phyloP scores from a whole-genome alignment of 2,113 vertebrate species.

The Monarcha castaneiventris region DNA sequence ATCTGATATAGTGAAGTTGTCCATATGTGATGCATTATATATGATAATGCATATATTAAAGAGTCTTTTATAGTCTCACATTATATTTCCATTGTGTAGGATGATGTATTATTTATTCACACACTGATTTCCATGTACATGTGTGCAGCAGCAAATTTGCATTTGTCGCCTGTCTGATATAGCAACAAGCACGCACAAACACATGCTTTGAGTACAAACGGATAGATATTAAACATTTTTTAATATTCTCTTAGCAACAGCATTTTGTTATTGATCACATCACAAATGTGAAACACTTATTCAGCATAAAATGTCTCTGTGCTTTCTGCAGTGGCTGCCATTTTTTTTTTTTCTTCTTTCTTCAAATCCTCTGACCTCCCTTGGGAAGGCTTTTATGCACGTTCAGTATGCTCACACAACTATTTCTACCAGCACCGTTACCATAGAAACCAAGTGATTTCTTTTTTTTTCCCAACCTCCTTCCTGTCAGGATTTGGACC shows the following conservation, averaged over 20 bases:
- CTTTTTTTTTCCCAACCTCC: neutral
- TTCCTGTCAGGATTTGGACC: slow-evolving; percentile 57
- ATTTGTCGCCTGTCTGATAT: rapidly evolving
- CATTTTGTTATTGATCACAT: neutral
- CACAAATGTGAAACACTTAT: slow-evolving; percentile 57
- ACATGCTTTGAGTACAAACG: neutral
- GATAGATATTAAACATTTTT: neutral
- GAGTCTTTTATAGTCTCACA: neutral
- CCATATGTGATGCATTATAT: neutral
- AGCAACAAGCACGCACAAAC: neutral
- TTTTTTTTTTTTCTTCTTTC: neutral
- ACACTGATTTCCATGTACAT: neutral
- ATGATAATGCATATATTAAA: neutral
- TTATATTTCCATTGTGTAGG: neutral
- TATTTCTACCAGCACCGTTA: slow-evolving; percentile 73
- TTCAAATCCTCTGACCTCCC: slow-evolving; percentile 72
- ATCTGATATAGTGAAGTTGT: neutral
- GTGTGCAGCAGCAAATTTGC: neutral
- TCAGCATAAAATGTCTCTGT: slow-evolving; percentile 54
- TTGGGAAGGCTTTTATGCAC: slow-evolving; percentile 73
- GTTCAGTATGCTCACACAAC: slow-evolving; percentile 75
- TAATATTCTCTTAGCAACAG: neutral
- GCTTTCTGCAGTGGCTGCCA: slow-evolving; percentile 30
- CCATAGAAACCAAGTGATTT: slow-evolving; percentile 69
- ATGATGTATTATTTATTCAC: slow-evolving; percentile 14